Conservation (phyloP, 2,113 vertebrate species). For the Glaucidium brasilianum region DNA sequence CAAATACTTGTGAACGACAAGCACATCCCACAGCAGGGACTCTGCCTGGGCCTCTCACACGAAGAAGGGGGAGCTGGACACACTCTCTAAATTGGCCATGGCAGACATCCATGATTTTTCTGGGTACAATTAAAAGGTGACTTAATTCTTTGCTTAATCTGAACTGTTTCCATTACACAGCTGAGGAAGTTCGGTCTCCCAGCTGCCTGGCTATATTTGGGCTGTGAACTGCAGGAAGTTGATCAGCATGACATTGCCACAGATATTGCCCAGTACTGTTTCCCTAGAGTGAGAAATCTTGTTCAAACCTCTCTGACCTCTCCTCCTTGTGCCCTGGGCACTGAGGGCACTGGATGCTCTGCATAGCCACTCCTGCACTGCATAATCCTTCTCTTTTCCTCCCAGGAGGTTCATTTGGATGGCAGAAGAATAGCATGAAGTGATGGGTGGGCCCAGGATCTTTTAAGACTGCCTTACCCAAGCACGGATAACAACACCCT, state of each 20-base stretch:
- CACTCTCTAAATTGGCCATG: neutral
- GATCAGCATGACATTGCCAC: neutral
- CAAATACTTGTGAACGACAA: neutral
- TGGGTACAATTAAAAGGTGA: conserved; percentile 13
- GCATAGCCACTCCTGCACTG: fast-evolving
- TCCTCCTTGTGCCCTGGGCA: neutral
- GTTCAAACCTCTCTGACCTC: neutral
- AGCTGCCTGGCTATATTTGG: conserved; percentile 25
- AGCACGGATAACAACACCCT: neutral
- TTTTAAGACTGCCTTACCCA: neutral
- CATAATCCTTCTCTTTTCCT: neutral
- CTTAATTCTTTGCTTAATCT: conserved; percentile 44
- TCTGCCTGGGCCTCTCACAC: neutral
- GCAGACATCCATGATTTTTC: neutral
- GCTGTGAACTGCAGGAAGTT: conserved; percentile 19
- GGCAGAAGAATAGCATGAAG: neutral
- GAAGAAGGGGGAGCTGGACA: neutral
- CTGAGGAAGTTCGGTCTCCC: neutral
- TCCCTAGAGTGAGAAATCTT: neutral
- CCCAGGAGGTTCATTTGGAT: neutral
- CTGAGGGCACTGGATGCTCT: fast-evolving
- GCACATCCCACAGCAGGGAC: neutral
- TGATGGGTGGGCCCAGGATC: neutral
- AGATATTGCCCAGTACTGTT: neutral
- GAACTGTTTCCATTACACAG: conserved; percentile 14